phyloP scores from a whole-genome alignment of 64 coral and sea anemone species.

The Montipora sp. region DNA sequence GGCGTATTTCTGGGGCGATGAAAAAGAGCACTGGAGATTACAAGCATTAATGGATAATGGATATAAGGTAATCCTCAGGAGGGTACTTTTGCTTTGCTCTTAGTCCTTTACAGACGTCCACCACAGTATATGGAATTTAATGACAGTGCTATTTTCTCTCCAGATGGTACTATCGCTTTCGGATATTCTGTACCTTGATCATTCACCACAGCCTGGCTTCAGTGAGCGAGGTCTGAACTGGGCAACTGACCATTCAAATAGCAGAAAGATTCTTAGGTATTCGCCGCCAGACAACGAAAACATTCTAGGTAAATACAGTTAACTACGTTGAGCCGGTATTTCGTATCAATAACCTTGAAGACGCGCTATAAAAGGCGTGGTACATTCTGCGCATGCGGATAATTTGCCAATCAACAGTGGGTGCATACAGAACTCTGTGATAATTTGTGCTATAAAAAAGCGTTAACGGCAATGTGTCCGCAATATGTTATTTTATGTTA shows the following conservation, averaged over 20 bases:
- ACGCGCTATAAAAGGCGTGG: no score
- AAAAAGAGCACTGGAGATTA: not conserved
- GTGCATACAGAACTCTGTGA: no score
- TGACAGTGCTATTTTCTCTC: not conserved
- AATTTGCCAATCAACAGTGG: no score
- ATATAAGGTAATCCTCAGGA: not conserved
- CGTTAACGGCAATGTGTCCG: no score
- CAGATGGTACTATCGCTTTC: not conserved
- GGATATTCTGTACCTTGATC: not conserved
- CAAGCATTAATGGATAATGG: not conserved
- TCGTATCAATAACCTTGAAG: no score
- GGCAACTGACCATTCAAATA: not conserved
- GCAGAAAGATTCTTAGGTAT: not conserved
- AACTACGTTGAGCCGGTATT: not conserved
- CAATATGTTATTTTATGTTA: no score
- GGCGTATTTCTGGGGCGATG: slow-evolving; percentile 4
- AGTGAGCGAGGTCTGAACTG: not conserved
- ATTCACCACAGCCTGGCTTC: not conserved
- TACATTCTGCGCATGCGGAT: no score
- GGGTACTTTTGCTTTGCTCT: no score
- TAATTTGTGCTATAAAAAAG: no score
- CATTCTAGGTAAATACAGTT: not conserved
- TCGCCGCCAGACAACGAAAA: not conserved
- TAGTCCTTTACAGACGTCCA: no score
- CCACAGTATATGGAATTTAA: no score